Evolutionary conservation across 2,797 vertebrate species (phyloP).

Genomic region (Cyclopterus lumpus): DNA sequence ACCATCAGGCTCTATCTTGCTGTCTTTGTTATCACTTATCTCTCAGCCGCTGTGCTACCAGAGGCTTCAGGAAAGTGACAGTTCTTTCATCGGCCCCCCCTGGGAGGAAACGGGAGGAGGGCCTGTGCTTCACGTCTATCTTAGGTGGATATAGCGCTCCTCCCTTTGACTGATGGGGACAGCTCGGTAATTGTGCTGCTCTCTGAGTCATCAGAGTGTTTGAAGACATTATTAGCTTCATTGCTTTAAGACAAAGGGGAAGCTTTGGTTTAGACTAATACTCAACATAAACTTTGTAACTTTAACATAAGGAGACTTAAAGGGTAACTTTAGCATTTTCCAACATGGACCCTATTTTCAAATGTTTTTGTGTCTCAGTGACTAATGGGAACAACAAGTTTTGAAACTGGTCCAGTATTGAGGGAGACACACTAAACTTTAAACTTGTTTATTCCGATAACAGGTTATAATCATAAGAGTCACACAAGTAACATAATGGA

Average conservation of each 20-base stretch:
- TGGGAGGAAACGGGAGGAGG: constrained; percentile 65
- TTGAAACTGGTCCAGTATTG: neutral
- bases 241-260: constrained; percentile 41
- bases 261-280: constrained; percentile 1
- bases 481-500: too few relatives aligned
- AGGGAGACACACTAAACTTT: neutral
- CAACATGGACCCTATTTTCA: neutral
- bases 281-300: constrained; percentile 27
- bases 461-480: too few relatives aligned
- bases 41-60: constrained; percentile 28
- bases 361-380: neutral
- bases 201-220: constrained; percentile 57
- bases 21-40: constrained; percentile 41
- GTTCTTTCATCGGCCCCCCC: constrained; percentile 56
- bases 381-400: too few relatives aligned
- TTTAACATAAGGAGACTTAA: constrained; percentile 4
- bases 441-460: too few relatives aligned
- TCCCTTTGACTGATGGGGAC: constrained; percentile 65
- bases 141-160: constrained; percentile 40
- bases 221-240: constrained; percentile 74
- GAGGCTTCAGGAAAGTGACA: constrained; percentile 65
- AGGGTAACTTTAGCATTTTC: neutral
- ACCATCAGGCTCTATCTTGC: neutral
- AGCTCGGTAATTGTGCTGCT: constrained; percentile 74
- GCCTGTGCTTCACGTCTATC: constrained; percentile 46